Evolutionary conservation across 2,888 invertebrate genomes (phyloP), one percentile per base, ranked within the genome.

Genomic region (Tiphia femorata): DNA sequence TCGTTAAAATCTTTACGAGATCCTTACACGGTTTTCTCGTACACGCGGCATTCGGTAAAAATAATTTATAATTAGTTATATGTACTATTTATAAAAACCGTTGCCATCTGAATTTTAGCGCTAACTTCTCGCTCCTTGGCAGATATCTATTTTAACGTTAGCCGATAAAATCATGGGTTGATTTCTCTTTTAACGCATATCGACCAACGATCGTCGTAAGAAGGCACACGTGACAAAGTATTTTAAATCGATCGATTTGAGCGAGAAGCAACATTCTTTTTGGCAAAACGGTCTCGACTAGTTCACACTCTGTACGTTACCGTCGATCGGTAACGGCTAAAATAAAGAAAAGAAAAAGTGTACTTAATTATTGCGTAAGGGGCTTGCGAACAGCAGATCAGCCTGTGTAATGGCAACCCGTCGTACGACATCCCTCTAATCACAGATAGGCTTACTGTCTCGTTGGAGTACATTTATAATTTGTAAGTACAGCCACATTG

Each of bases 201-300:
- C n/a, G n/a, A n/a, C n/a, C n/a, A n/a, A n/a, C n/a, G n/a, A n/a
- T n/a, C n/a, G n/a, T n/a, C n/a, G n/a, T n/a, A n/a, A n/a, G n/a
- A n/a, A n/a, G n/a, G n/a, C n/a, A n/a, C n/a, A n/a, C n/a, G n/a
- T n/a, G n/a, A n/a, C n/a, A n/a, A n/a, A n/a, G n/a, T n/a, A n/a
- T n/a, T n/a, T n/a, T n/a, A n/a, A n/a, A n/a, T 38, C 6, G 19
- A 5, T 29, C 43, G 25, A 12, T 37, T 14, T 29, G 8, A 25
- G 42, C 53, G 60, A 62, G 48, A 54, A 58, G 55, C 64, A 55
- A 52, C 62, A 44, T 62, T 64, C 51, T 54, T 64, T 62, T 67
- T 71, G 67, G 68, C 76, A 70, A 70, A 70, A 70, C 71, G 75
- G 71, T 54, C 74, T 72, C 71, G 80, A 80, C 80, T 80, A 80